These are phyloP conservation scores for Sebastes jordani DNA, from an alignment of 2,797 vertebrate species.

Conservation along the genomic window DNA sequence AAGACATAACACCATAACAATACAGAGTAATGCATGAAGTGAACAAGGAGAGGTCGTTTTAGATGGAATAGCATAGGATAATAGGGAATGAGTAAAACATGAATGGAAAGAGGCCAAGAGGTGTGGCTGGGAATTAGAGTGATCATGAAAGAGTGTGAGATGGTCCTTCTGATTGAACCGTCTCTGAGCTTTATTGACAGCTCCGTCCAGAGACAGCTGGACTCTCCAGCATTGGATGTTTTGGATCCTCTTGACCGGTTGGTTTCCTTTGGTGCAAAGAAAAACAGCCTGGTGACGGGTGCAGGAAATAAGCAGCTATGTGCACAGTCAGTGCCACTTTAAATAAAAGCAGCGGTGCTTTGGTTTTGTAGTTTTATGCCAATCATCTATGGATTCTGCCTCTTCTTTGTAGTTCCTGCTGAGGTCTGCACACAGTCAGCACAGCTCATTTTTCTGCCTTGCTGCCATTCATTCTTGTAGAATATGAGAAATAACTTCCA, in stretches of 20 bases:
- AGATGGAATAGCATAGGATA: not conserved
- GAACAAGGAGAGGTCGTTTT: not conserved
- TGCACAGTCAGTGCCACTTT: constrained; percentile 9
- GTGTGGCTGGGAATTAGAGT: not conserved
- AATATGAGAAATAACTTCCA: constrained; percentile 36
- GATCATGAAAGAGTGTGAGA: constrained; percentile 15
- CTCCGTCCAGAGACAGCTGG: not conserved
- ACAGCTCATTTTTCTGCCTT: constrained; percentile 51
- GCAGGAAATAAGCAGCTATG: not conserved
- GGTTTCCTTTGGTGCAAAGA: not conserved
- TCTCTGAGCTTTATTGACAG: constrained; percentile 19
- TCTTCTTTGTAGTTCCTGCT: constrained; percentile 46
- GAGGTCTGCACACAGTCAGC: constrained; percentile 57
- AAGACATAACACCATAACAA: not conserved
- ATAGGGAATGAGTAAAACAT: not conserved
- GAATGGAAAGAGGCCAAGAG: constrained; percentile 2
- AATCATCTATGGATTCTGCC: constrained; percentile 28
- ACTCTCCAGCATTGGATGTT: not conserved
- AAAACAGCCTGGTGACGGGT: not conserved
- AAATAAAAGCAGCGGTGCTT: constrained; percentile 9
- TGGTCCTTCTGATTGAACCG: not conserved
- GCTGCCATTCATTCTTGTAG: constrained; percentile 40
- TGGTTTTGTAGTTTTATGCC: constrained; percentile 33
- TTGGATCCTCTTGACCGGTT: not conserved
- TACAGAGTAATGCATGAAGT: not conserved